These are phyloP conservation scores for Lutjanus argentimaculatus DNA, from an alignment of 2,797 vertebrate genomes.

Conservation along the genomic window DNA sequence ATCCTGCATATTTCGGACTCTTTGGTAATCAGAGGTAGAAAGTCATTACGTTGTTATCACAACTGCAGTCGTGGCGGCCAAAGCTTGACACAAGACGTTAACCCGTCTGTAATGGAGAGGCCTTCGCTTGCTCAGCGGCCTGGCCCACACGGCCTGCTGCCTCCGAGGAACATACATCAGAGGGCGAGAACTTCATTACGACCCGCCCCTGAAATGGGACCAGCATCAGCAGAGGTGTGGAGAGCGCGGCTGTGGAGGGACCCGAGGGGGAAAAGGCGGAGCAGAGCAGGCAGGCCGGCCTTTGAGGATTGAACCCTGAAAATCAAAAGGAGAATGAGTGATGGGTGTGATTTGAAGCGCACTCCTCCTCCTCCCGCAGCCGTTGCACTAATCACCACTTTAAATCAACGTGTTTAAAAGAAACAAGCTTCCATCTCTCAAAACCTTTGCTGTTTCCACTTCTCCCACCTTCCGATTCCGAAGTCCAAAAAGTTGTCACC, in stretches of 20 bases:
- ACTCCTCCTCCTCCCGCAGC: constrained; percentile 35
- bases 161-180: constrained; percentile 82
- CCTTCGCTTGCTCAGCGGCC: constrained; percentile 78
- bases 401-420: constrained; percentile 69
- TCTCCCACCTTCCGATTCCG: too few species aligned
- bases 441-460: too few species aligned
- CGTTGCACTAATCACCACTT: constrained; percentile 73
- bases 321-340: constrained; percentile 78
- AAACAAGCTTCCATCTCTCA: constrained; percentile 47
- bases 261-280: constrained; percentile 44
- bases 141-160: constrained; percentile 78
- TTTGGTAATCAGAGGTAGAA: constrained; percentile 86
- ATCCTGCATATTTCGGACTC: constrained; percentile 79
- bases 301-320: constrained; percentile 55
- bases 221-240: constrained; percentile 71
- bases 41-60: constrained; percentile 86
- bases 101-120: constrained; percentile 79
- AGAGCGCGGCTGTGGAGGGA: constrained; percentile 51
- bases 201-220: constrained; percentile 61
- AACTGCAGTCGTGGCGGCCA: constrained; percentile 76
- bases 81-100: constrained; percentile 80
- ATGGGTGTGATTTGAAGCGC: constrained; percentile 76
- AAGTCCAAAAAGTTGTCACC: too few species aligned
- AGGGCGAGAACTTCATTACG: constrained; percentile 71
- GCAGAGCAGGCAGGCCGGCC: constrained; percentile 20